Conservation (phyloP, 2,113 vertebrate species). For the Phoxinus phoxinus region DNA sequence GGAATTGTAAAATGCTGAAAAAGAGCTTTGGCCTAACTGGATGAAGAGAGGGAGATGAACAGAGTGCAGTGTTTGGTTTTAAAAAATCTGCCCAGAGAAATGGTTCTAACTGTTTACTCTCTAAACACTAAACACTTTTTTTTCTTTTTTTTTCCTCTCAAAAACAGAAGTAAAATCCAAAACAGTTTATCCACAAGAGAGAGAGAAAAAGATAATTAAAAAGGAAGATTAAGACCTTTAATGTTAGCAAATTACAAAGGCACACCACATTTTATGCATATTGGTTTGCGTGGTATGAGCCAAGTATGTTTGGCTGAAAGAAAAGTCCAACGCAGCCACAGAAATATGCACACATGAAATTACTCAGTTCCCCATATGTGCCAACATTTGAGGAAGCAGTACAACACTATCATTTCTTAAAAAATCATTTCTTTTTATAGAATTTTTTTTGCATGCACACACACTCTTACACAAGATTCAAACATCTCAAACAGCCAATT, state of each 20-base stretch:
- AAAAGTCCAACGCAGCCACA: conserved; percentile 27
- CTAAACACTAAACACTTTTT: neutral
- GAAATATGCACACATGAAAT: conserved; percentile 18
- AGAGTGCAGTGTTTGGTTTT: neutral
- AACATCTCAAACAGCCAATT: neutral
- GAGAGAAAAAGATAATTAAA: conserved; percentile 4
- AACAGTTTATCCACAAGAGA: neutral
- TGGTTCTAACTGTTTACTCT: neutral
- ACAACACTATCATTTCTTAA: neutral
- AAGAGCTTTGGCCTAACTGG: neutral
- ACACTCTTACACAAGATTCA: neutral
- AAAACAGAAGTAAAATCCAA: neutral
- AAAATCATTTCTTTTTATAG: too few species aligned
- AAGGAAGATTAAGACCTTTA: neutral
- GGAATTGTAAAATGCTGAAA: conserved; percentile 29
- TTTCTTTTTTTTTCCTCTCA: too few species aligned
- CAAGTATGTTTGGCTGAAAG: conserved; percentile 32
- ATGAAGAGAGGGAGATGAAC: neutral
- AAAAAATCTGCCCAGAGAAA: neutral
- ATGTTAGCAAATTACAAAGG: neutral
- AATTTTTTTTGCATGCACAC: too few species aligned
- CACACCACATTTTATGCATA: conserved; percentile 10
- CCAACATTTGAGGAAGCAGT: neutral
- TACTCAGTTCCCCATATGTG: neutral
- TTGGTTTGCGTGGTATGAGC: conserved; percentile 38